Evolutionary conservation across 2,797 vertebrate species (phyloP), one percentile per base, ranked within the genome.

Genomic region (Acanthis flammea): DNA sequence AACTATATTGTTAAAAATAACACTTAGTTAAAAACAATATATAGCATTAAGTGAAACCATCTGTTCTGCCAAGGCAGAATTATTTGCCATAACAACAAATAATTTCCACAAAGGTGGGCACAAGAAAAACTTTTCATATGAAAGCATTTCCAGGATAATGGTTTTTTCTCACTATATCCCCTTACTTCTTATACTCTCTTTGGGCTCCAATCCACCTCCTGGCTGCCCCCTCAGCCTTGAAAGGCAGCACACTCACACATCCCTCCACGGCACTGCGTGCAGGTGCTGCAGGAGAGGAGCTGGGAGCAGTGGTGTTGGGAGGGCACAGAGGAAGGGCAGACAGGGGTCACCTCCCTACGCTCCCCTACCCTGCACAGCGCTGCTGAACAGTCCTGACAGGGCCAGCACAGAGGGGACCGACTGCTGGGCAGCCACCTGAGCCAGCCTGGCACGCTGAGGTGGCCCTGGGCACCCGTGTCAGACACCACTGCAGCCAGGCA

Each of bases 251-350:
- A 12, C 61, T n/a, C 79, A 41, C 14, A 14, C 33, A 35, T 10
- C 17, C 0, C 31, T 35, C 19, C 37, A 10, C 9, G 3, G 37
- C n/a, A 12, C 15, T 1, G 54, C 0, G 1, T 1, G 37, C 30
- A 10, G 47, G 14, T 27, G 47, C 47, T 35, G 55, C 0, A 0
- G 9, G 79, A 27, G 60, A 45, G 76, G 1, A 51, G 57, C 63
- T 1, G 5, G 2, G 55, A 66, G 83, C 78, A 15, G 65, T 0
- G 15, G 19, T 17, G 86, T 7, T 35, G 66, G 0, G 27, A 50
- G 57, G 28, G 53, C 48, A 11, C 66, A 18, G 54, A 37, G 80
- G 28, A 62, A 78, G 50, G 45, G 42, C 19, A 2, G 15, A 33
- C 0, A 14, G 4, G 18, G 42, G 39, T 65, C 88, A 57, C 68